phyloP scores from a whole-genome alignment of 2,113 vertebrate genomes.

The Dipodomys merriami region DNA sequence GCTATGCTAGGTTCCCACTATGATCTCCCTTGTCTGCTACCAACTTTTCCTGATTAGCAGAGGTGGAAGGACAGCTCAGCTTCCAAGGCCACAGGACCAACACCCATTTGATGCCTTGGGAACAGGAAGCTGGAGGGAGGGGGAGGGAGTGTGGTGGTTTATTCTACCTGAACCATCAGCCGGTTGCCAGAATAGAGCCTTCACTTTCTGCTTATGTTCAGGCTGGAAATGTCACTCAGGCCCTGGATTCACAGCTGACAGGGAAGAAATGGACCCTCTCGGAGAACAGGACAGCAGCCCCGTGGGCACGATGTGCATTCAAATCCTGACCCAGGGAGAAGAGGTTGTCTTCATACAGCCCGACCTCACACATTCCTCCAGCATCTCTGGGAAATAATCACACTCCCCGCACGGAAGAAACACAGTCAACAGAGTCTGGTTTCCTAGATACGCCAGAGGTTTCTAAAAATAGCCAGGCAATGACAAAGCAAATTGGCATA shows the following conservation, averaged over 20 bases:
- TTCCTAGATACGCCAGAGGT: conserved; percentile 83
- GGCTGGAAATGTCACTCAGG: conserved; percentile 54
- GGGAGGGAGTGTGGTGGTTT: background rate
- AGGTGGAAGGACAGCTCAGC: background rate
- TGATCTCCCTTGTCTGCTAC: background rate
- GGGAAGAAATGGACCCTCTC: background rate
- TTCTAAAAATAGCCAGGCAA: conserved; percentile 84
- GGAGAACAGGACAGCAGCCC: background rate
- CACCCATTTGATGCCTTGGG: background rate
- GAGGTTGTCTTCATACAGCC: conserved; percentile 56
- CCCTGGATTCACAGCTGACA: background rate
- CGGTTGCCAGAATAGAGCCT: background rate
- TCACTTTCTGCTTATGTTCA: background rate
- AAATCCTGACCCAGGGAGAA: conserved; percentile 34
- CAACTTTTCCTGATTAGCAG: background rate
- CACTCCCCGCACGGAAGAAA: conserved; percentile 82
- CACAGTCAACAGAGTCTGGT: conserved; percentile 85
- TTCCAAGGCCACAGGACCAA: background rate
- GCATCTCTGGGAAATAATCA: conserved; percentile 82
- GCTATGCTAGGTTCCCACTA: background rate
- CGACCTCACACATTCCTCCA: conserved; percentile 73
- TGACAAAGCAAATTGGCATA: conserved; percentile 84
- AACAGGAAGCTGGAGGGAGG: background rate
- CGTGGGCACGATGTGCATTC: rapidly evolving
- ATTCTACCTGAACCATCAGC: background rate